Evolutionary conservation across 1,140 invertebrate species (phyloP).

Genomic region (Telenomus remus): DNA sequence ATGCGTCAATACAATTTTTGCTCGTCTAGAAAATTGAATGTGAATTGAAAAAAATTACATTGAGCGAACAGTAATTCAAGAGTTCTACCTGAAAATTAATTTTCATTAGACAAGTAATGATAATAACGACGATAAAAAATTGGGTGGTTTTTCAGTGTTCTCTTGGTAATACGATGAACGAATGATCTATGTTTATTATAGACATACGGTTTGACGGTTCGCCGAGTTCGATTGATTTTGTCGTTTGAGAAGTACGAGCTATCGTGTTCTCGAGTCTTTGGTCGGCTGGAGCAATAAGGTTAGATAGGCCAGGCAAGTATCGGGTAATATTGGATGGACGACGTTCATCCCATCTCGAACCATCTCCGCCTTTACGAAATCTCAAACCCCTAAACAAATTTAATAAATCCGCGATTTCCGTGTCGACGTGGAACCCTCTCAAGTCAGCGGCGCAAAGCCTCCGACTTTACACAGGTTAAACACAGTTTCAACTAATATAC

Average conservation of each 20-base stretch:
- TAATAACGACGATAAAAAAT: too few species aligned
- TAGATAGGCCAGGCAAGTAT: constrained; percentile 66
- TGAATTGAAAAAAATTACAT: too few species aligned
- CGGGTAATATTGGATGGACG: constrained; percentile 69
- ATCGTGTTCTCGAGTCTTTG: constrained; percentile 64
- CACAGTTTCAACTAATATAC: constrained; percentile 54
- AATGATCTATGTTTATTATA: constrained; percentile 53
- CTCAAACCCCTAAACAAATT: constrained; percentile 71
- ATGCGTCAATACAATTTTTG: too few species aligned
- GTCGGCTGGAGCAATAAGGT: constrained; percentile 70
- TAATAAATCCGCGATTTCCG: constrained; percentile 74
- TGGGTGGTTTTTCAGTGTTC: constrained; percentile 27
- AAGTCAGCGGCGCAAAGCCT: constrained; percentile 27
- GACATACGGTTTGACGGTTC: constrained; percentile 54
- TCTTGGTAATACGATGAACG: constrained; percentile 32
- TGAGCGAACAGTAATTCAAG: too few species aligned
- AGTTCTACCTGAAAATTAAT: too few species aligned
- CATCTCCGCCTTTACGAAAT: constrained; percentile 55
- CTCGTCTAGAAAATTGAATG: too few species aligned
- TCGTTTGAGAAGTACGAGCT: constrained; percentile 61
- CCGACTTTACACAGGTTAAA: constrained; percentile 54
- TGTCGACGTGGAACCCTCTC: constrained; percentile 61
- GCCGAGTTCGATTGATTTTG: constrained; percentile 67
- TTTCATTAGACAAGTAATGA: too few species aligned
- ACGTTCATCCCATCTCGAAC: constrained; percentile 62